Evolutionary conservation across 2,888 invertebrate genomes (phyloP).

Genomic region (Nudaria mundana): DNA sequence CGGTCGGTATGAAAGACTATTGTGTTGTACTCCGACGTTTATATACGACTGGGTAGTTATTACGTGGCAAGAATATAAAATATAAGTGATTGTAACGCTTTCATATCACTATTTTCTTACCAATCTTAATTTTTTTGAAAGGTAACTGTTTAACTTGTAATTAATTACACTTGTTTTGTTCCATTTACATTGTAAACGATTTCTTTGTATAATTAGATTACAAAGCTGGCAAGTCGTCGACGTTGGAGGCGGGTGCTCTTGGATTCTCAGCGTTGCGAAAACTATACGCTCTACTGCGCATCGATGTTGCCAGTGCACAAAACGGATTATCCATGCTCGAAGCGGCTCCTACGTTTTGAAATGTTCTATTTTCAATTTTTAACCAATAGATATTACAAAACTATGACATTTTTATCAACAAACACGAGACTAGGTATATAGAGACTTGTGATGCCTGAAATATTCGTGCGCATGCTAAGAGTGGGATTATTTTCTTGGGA

Average conservation of each 20-base stretch:
- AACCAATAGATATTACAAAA: slow-evolving; percentile 11
- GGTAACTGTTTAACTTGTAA: slow-evolving; percentile 2
- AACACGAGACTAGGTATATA: slow-evolving; percentile 3
- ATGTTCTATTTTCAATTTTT: slow-evolving; percentile 26
- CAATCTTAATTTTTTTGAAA: no score
- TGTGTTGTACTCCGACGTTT: slow-evolving; percentile 29
- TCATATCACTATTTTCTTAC: no score
- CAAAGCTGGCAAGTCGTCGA: slow-evolving; percentile 8
- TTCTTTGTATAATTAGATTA: slow-evolving; percentile 2
- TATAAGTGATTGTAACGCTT: slow-evolving; percentile 12
- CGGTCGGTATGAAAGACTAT: slow-evolving; percentile 37
- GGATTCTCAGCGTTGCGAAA: slow-evolving; percentile 56
- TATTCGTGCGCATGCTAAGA: background rate
- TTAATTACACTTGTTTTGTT: slow-evolving; percentile 13
- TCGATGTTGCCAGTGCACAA: slow-evolving; percentile 53
- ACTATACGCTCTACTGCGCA: slow-evolving; percentile 62
- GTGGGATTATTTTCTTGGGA: slow-evolving; percentile 1
- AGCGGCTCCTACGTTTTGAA: slow-evolving; percentile 41
- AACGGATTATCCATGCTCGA: slow-evolving; percentile 56
- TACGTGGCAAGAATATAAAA: slow-evolving; percentile 23
- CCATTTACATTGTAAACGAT: background rate
- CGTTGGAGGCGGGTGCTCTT: slow-evolving; percentile 34
- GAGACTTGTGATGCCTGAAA: background rate
- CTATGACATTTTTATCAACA: slow-evolving; percentile 12
- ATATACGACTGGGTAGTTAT: no score